Base-by-base conservation (phyloP, 2,888 invertebrate genomes). In the Leuctra nigra region DNA sequence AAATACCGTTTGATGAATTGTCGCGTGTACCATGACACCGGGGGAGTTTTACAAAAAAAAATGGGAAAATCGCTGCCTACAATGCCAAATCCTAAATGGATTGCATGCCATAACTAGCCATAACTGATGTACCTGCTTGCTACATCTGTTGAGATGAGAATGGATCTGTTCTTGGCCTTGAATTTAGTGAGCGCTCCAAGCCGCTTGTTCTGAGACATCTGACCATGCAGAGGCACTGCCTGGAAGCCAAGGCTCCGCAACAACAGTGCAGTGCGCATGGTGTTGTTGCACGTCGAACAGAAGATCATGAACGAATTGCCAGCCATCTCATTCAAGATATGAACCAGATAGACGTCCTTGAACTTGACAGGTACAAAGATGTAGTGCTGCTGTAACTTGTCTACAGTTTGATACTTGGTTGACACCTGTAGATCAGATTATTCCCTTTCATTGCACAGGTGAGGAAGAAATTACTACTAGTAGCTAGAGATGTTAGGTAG, bases 251-350 rank as follows among this genome's bases (percentile, higher is more conserved):
- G 79, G 69, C 90, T 89, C 48, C 97, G 79, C 59, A 99, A 75
- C 72, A 98, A 80, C 35, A 97, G 75, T 0, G 97, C 94, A 0
- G 89, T 85, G 58, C 93, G 81, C 60, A 95, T 83, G 0, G 97
- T 93, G 68, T 90, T 89, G 58, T 88, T 91, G 71, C 98, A 98
- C 0, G 98, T 99, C 41, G 89, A 82, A 70, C 95, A 96, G 73
- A 99, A 99, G 64, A 99, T 88, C 81, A 99, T 99, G 70, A 94
- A 91, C 63, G 92, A 91, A 69, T 95, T 95, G 53, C 97, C 97
- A 0, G 91, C 83, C 73, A 97, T 75, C 76, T 98, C 96, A 72
- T 97, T 97, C 35, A 99, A 75, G 46, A 98, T 85, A 70, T 94
- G 91, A 4, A 97, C 94, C 39, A 99, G 79, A 74, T 98, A 97